Conservation (phyloP, 2,113 vertebrate genomes). For the Perca flavescens region DNA sequence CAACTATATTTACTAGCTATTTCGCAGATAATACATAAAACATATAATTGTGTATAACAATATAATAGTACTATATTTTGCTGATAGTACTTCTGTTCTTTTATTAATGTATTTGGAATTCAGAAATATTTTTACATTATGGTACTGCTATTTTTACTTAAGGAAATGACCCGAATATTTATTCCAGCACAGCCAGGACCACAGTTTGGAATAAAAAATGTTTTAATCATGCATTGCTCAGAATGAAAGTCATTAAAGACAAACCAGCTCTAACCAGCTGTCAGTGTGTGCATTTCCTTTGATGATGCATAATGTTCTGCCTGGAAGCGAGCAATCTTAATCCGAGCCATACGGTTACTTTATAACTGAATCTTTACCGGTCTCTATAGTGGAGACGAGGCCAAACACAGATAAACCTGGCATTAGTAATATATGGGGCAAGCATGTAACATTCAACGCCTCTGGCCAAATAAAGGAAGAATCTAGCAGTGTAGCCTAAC, state of each 20-base stretch:
- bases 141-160: not conserved
- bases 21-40: not conserved
- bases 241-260: constrained; percentile 10
- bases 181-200: too few relatives aligned
- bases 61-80: too few relatives aligned
- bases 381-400: not conserved
- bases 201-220: not conserved
- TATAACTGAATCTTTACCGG: constrained; percentile 1
- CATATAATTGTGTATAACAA: too few relatives aligned
- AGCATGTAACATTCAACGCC: constrained; percentile 32
- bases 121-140: not conserved
- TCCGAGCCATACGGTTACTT: not conserved
- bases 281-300: constrained; percentile 64
- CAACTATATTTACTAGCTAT: not conserved
- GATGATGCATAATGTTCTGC: constrained; percentile 34
- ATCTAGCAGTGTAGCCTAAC: constrained; percentile 14
- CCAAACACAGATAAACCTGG: constrained; percentile 40
- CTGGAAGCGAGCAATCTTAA: constrained; percentile 34
- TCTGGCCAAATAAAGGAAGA: constrained; percentile 30
- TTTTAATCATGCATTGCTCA: not conserved
- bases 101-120: not conserved
- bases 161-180: not conserved
- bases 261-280: constrained; percentile 49
- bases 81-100: not conserved
- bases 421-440: constrained; percentile 22